Evolutionary conservation across 2,888 invertebrate genomes (phyloP), one percentile per base, ranked within the genome.

Genomic region (Oscheius sp.): DNA sequence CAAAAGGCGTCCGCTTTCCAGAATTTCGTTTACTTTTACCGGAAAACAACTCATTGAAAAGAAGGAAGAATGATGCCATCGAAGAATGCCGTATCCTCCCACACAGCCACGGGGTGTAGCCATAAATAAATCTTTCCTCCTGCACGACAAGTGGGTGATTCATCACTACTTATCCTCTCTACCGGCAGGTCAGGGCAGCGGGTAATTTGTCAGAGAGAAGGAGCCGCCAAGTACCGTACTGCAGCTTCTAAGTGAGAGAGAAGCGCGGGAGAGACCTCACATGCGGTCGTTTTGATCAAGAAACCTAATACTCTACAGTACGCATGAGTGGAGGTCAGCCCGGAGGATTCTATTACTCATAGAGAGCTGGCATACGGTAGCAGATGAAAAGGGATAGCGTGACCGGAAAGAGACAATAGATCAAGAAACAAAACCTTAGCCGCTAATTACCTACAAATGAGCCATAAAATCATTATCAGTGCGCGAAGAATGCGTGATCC

Each of bases 221-320:
- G 43, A 61, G 61, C 61, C 61, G 61, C 41, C 41, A 61, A 61
- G 45, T 61, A 23, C 61, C 43, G 61, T 61, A n/a, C 21, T 43
- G 61, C 43, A 23, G 45, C 21, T 43, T 61, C 45, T 43, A 61
- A 18, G 61, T 41, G 61, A 21, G 61, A 2, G 52, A 49, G 49
- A n/a, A 66, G 41, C 61, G 23, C 35, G 45, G 2, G 58, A 25
- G 45, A 45, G 43, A 63, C 59, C 58, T 25, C 35, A 58, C 43
- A 21, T 23, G 46, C 61, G 61, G 69, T 27, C 59, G 61, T 56
- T 71, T 71, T 71, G 71, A 71, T 53, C 49, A 23, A 46, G 71
- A 71, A 71, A 71, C 71, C 61, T 41, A 71, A 71, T 71, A 71
- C 71, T 23, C 12, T 55, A 56, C 69, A 53, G 69, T 69, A 53